These are phyloP conservation scores for Neoaliturus tenellus DNA, from an alignment of 2,888 invertebrate species.

Conservation along the genomic window DNA sequence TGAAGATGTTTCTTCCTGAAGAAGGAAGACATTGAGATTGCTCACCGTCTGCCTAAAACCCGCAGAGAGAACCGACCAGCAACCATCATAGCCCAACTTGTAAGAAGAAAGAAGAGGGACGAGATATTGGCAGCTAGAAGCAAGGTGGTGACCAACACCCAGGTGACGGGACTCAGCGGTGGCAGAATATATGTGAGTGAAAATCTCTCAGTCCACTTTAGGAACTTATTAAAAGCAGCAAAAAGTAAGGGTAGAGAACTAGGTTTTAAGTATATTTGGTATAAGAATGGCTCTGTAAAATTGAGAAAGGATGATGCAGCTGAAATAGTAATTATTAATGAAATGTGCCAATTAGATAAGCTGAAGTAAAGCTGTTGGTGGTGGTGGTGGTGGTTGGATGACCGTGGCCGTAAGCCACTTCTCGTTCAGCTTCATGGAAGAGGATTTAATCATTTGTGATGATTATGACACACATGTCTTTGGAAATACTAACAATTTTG, in stretches of 20 bases:
- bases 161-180: not conserved
- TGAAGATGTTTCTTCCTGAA: not conserved
- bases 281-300: not conserved
- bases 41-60: not conserved
- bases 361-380: not conserved
- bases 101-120: not conserved
- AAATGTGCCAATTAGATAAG: not conserved
- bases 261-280: not conserved
- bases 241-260: not conserved
- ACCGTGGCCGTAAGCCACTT: no score
- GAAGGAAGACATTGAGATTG: not conserved
- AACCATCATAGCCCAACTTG: slow-evolving; percentile 4
- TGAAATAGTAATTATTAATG: not conserved
- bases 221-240: not conserved
- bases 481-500: not conserved
- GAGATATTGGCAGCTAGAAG: not conserved
- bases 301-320: not conserved
- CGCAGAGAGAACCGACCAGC: not conserved
- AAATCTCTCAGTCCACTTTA: not conserved
- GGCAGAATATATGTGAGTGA: slow-evolving; percentile 13
- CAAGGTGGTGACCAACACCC: not conserved
- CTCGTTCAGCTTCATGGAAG: not conserved
- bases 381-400: not conserved
- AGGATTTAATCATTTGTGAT: not conserved
- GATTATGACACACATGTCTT: not conserved